phyloP scores from a whole-genome alignment of 64 coral and sea anemone species.

The Orbicella faveolata region DNA sequence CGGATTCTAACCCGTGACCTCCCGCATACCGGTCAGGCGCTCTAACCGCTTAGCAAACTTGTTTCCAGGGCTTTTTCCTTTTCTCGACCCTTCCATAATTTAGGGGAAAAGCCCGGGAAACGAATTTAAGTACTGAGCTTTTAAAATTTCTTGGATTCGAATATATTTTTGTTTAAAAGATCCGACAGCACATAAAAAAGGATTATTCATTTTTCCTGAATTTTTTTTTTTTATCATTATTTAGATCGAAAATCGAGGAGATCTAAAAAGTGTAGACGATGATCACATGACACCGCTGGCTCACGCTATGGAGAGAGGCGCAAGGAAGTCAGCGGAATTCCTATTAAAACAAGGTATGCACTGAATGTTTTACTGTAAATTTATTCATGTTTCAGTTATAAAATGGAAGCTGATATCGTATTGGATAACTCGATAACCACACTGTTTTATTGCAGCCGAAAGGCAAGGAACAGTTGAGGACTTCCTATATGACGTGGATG shows the following conservation, averaged over 20 bases:
- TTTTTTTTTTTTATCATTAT: not conserved
- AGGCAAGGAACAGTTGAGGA: not conserved
- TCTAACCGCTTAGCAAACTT: no score
- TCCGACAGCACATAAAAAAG: no score
- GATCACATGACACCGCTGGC: conserved; percentile 12
- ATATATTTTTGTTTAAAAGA: no score
- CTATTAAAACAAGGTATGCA: conserved; percentile 4
- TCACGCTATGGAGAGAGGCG: conserved; percentile 33
- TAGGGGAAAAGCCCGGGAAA: no score
- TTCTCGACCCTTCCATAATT: no score
- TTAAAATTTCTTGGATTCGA: no score
- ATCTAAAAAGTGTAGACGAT: conserved; percentile 8
- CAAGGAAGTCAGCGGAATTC: conserved; percentile 11
- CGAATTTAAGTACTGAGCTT: no score
- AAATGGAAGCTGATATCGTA: not conserved
- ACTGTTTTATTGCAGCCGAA: not conserved
- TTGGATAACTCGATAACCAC: not conserved
- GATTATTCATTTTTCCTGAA: not conserved
- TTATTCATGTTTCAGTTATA: not conserved
- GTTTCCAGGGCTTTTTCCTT: no score
- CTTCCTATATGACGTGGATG: conserved; percentile 29
- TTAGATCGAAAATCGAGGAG: conserved; percentile 23
- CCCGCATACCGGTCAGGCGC: no score
- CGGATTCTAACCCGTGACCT: no score
- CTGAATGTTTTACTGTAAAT: not conserved